phyloP scores from a whole-genome alignment of 2,888 invertebrate species.

The Quadriops clusia region DNA sequence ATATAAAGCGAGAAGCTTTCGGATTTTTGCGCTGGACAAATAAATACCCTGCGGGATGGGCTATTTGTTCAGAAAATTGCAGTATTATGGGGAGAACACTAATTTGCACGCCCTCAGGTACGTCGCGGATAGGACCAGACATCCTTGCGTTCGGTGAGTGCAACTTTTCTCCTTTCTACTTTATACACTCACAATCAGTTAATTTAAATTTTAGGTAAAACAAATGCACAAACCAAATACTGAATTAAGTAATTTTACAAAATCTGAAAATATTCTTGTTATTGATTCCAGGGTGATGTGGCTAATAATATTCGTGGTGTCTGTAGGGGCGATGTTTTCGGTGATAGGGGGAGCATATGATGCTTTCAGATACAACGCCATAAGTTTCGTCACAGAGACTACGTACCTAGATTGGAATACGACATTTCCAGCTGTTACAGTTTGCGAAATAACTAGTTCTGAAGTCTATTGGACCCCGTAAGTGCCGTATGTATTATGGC shows the following conservation, averaged over 20 bases:
- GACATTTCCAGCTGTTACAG: slow-evolving; percentile 48
- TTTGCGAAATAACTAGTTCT: slow-evolving; percentile 41
- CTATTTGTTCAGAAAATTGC: slow-evolving; percentile 14
- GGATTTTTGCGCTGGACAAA: no score
- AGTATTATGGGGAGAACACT: slow-evolving; percentile 26
- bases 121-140: slow-evolving; percentile 23
- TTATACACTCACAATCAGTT: not conserved
- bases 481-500: slow-evolving; percentile 7
- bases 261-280: slow-evolving; percentile 4
- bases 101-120: slow-evolving; percentile 31
- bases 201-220: slow-evolving; percentile 1
- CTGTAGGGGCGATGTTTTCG: slow-evolving; percentile 36
- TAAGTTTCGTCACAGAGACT: slow-evolving; percentile 42
- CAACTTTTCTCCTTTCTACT: no score
- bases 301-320: slow-evolving; percentile 38
- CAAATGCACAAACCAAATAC: no score
- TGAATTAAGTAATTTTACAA: no score
- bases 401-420: slow-evolving; percentile 50
- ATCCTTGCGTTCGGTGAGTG: slow-evolving; percentile 23
- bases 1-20: no score
- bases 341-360: slow-evolving; percentile 41
- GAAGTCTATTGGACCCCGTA: slow-evolving; percentile 29
- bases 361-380: slow-evolving; percentile 39
- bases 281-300: slow-evolving; percentile 42
- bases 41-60: slow-evolving; percentile 1